A percentile compares a stretch with the other conserved stretches of the same genome.
These are phyloP conservation scores for Lycocerus yunnanus DNA, from an alignment of 2,888 invertebrate genomes.

Conservation along the genomic window DNA sequence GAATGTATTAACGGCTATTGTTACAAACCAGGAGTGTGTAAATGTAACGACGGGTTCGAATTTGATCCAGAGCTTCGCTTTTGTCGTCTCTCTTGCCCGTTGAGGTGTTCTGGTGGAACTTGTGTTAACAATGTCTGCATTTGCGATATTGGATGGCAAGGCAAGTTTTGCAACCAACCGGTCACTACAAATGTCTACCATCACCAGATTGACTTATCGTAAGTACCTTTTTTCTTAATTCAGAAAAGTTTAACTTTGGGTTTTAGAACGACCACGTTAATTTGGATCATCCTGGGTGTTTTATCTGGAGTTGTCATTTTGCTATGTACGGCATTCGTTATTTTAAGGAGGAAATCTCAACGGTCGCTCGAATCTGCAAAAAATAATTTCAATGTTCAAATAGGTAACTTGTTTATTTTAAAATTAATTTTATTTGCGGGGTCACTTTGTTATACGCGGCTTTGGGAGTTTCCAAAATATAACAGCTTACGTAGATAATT, in stretches of 20 bases:
- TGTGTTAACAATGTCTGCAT: conserved; percentile 47
- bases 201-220: neutral
- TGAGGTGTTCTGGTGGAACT: conserved; percentile 42
- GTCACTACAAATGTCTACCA: neutral
- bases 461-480: no score
- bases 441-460: no score
- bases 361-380: neutral
- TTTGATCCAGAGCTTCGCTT: conserved; percentile 7
- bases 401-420: neutral
- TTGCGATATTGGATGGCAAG: conserved; percentile 60
- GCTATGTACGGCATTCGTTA: neutral
- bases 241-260: neutral
- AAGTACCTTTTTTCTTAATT: neutral
- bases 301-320: neutral
- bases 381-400: neutral
- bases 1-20: conserved; percentile 33
- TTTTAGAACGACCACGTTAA: neutral
- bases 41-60: conserved; percentile 41
- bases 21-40: conserved; percentile 31
- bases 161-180: conserved; percentile 47
- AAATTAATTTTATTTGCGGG: no score
- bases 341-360: neutral
- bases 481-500: no score
- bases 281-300: neutral
- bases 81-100: conserved; percentile 26